phyloP scores from a whole-genome alignment of 1,140 invertebrate species.

The Pseudomyrmex concolor region DNA sequence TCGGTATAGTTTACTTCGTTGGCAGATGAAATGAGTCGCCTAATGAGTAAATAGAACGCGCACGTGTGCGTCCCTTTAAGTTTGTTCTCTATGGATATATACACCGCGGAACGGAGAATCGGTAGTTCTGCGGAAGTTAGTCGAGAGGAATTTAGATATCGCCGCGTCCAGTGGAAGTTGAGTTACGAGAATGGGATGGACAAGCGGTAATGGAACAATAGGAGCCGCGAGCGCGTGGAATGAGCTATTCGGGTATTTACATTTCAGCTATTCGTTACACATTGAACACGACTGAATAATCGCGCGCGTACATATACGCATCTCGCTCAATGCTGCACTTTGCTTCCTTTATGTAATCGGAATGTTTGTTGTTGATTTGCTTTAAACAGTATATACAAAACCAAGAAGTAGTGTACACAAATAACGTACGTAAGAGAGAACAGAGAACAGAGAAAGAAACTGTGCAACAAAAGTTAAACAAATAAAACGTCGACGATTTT shows the following conservation, averaged over 20 bases:
- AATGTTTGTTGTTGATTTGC: neutral
- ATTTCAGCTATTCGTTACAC: conserved; percentile 58
- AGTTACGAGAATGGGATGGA: conserved; percentile 15
- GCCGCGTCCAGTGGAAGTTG: neutral
- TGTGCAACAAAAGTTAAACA: no score
- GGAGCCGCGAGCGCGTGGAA: conserved; percentile 29
- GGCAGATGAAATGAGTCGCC: neutral
- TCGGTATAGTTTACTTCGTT: conserved; percentile 15
- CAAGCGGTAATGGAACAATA: conserved; percentile 64
- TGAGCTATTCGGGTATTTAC: conserved; percentile 56
- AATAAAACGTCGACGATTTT: no score
- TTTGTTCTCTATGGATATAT: conserved; percentile 9
- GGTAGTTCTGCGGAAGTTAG: conserved; percentile 38
- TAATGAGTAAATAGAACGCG: conserved; percentile 1
- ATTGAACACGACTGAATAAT: conserved; percentile 57
- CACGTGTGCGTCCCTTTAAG: neutral
- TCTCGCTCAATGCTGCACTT: neutral
- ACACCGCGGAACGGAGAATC: conserved; percentile 2
- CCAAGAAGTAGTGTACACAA: no score
- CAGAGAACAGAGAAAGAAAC: no score
- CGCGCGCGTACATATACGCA: conserved; percentile 25
- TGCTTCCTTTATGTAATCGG: neutral
- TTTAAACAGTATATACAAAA: neutral
- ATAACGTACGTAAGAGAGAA: no score
- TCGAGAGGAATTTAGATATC: conserved; percentile 29